Conservation (phyloP, 2,888 invertebrate genomes). For the Cantharis rufa region DNA sequence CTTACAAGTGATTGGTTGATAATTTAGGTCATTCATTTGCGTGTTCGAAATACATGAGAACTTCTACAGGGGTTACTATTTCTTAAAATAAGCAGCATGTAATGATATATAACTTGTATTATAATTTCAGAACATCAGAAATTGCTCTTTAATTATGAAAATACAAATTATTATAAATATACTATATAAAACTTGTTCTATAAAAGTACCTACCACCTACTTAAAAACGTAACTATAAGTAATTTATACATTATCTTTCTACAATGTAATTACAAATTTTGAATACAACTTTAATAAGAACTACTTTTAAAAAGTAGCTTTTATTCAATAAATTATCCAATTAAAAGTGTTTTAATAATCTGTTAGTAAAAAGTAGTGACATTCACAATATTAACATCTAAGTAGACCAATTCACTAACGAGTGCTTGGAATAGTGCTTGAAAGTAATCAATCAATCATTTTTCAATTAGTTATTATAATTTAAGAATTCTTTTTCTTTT, state of each 20-base stretch:
- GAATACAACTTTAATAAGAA: not conserved
- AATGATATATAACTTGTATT: conserved; percentile 5
- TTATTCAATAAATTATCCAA: not conserved
- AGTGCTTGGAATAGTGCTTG: too few species aligned
- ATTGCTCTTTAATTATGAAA: not conserved
- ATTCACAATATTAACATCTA: not conserved
- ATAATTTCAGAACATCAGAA: not conserved
- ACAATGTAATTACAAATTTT: not conserved
- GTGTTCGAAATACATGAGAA: conserved; percentile 28
- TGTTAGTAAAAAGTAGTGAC: not conserved
- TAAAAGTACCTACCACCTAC: not conserved
- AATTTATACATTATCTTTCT: not conserved
- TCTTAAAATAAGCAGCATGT: conserved; percentile 15
- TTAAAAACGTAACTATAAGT: not conserved
- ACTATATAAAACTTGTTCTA: not conserved
- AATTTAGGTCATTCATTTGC: conserved; percentile 31
- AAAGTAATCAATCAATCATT: too few species aligned
- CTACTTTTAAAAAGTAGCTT: not conserved
- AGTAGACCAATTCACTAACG: too few species aligned
- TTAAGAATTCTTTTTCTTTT: too few species aligned
- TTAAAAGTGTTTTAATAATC: not conserved
- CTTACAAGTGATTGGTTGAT: conserved; percentile 27
- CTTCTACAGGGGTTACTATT: conserved; percentile 18
- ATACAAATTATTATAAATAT: not conserved
- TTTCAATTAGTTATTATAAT: too few species aligned